Conservation (phyloP, 1,140 invertebrate genomes). For the Zaprionus davidi region DNA sequence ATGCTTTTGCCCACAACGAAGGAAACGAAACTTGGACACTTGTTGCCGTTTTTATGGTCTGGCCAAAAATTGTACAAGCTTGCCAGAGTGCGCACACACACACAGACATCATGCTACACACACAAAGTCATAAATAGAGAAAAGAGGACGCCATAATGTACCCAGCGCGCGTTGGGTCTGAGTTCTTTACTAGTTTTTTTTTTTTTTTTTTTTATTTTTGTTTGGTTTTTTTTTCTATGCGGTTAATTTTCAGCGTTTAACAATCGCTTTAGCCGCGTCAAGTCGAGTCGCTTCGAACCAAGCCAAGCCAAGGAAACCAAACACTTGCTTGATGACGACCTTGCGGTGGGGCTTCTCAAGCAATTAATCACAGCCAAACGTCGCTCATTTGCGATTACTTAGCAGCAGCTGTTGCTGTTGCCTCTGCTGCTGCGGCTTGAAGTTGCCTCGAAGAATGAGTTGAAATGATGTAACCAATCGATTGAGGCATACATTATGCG, state of each 20-base stretch:
- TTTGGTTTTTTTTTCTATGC: conserved; percentile 29
- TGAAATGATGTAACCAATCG: conserved; percentile 8
- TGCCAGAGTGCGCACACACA: conserved; percentile 4
- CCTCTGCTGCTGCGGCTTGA: neutral
- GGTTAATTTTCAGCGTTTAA: conserved; percentile 43
- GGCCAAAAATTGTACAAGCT: conserved; percentile 30
- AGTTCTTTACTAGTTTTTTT: conserved; percentile 14
- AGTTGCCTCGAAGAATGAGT: neutral
- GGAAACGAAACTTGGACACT: conserved; percentile 60
- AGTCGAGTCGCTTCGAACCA: neutral
- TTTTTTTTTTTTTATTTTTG: conserved; percentile 34
- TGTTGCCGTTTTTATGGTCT: conserved; percentile 46
- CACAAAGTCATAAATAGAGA: neutral
- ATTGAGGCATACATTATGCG: conserved; percentile 5
- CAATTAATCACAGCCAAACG: conserved; percentile 56
- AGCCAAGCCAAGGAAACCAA: conserved; percentile 36
- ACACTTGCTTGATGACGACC: conserved; percentile 41
- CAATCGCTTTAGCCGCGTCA: conserved; percentile 24
- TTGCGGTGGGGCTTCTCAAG: conserved; percentile 26
- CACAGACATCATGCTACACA: neutral
- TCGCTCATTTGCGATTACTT: conserved; percentile 43
- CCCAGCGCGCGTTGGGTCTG: conserved; percentile 13
- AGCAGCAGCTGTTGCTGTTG: conserved; percentile 22
- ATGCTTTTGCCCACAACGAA: conserved; percentile 37
- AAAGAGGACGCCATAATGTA: neutral